A percentile compares a stretch with the other conserved stretches of the same genome.
These are phyloP conservation scores for Stenolophus ochropezus DNA, from an alignment of 2,888 invertebrate genomes.

Conservation along the genomic window DNA sequence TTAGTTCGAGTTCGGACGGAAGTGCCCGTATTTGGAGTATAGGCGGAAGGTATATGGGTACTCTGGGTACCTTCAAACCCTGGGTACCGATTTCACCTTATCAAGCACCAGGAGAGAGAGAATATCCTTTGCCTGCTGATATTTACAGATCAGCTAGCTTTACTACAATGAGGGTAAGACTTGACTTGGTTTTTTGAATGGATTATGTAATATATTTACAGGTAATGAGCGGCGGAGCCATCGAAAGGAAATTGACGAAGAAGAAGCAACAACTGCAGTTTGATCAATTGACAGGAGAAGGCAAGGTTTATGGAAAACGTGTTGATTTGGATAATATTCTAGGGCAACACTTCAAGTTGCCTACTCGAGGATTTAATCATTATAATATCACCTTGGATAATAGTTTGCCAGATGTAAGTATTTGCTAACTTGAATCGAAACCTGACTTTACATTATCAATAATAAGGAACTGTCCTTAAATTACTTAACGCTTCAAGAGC, in stretches of 20 bases:
- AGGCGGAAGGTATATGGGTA: conserved; percentile 81
- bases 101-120: conserved; percentile 66
- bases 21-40: conserved; percentile 86
- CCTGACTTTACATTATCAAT: not conserved
- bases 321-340: conserved; percentile 76
- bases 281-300: conserved; percentile 72
- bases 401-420: conserved; percentile 75
- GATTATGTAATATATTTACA: conserved; percentile 55
- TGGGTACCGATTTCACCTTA: conserved; percentile 75
- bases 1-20: conserved; percentile 73
- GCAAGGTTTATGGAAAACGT: conserved; percentile 74
- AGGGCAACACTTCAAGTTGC: conserved; percentile 77
- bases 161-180: conserved; percentile 84
- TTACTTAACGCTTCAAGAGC: too few species aligned
- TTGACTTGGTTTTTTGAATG: too few species aligned
- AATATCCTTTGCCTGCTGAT: conserved; percentile 82
- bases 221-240: conserved; percentile 69
- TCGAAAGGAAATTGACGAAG: conserved; percentile 73
- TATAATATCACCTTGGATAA: conserved; percentile 77
- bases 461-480: too few species aligned
- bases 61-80: conserved; percentile 82
- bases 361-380: conserved; percentile 74
- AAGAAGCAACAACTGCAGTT: conserved; percentile 75
- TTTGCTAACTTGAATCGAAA: conserved; percentile 12
- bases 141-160: conserved; percentile 83